Evolutionary conservation across 2,113 vertebrate genomes (phyloP).

Genomic region (Caranx ignobilis): DNA sequence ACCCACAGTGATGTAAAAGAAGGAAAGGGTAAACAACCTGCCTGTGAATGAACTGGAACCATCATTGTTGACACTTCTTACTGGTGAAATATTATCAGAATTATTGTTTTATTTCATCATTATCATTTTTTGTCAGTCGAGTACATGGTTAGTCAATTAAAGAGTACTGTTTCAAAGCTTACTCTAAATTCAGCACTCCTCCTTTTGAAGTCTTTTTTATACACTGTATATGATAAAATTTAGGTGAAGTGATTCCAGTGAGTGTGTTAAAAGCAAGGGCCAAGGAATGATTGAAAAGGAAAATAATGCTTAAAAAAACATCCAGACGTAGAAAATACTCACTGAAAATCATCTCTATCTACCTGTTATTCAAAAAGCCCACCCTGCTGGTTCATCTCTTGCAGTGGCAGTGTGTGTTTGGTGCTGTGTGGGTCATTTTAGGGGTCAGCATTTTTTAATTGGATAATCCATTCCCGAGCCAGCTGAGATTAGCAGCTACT

Average conservation of each 20-base stretch:
- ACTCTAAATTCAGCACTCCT: background rate
- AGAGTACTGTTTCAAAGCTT: background rate
- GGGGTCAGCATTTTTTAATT: constrained; percentile 70
- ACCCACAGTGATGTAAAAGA: background rate
- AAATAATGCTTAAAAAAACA: constrained; percentile 14
- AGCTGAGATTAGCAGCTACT: constrained; percentile 63
- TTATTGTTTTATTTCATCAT: too few relatives aligned
- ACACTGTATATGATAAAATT: background rate
- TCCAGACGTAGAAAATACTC: constrained; percentile 32
- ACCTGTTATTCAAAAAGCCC: constrained; percentile 36
- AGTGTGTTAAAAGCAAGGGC: background rate
- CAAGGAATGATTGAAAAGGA: background rate
- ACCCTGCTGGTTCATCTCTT: constrained; percentile 36
- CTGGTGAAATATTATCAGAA: too few relatives aligned
- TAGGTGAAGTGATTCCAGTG: background rate
- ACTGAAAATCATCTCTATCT: constrained; percentile 34
- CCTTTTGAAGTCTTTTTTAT: background rate
- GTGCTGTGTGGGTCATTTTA: constrained; percentile 54
- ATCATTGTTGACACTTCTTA: background rate
- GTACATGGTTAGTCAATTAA: background rate
- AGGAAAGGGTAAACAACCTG: too few relatives aligned
- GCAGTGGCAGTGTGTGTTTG: constrained; percentile 15
- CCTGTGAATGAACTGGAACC: background rate
- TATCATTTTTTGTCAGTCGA: background rate
- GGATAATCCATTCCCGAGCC: constrained; percentile 71